A percentile compares a stretch with the other conserved stretches of the same genome.
phyloP scores from a whole-genome alignment of 1,140 invertebrate genomes.

The Pinna nobilis region DNA sequence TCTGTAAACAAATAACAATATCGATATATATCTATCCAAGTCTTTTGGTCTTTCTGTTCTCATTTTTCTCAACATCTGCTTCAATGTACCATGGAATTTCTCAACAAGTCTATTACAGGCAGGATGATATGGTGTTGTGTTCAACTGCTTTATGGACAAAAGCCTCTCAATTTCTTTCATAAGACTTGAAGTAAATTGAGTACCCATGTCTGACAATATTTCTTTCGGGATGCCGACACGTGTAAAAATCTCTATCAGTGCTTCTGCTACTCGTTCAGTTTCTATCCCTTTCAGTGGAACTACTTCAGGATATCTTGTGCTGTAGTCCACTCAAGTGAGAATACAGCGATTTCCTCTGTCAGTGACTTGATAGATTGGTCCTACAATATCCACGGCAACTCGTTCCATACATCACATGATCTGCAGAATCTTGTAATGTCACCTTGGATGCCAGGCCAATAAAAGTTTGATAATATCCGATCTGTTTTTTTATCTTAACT shows the following conservation, averaged over 20 bases:
- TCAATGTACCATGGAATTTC: conserved; percentile 40
- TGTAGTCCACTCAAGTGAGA: conserved; percentile 25
- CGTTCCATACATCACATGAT: conserved; percentile 47
- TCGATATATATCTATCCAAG: conserved; percentile 47
- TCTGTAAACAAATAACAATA: conserved; percentile 47
- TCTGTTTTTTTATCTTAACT: conserved; percentile 15
- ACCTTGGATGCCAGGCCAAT: conserved; percentile 41
- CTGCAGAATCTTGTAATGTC: conserved; percentile 36
- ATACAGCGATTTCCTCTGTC: conserved; percentile 46
- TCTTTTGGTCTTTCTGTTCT: conserved; percentile 41
- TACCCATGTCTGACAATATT: conserved; percentile 40
- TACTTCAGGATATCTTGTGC: neutral
- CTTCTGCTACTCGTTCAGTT: conserved; percentile 40
- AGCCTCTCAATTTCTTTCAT: conserved; percentile 43
- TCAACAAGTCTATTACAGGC: conserved; percentile 41
- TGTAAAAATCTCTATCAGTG: conserved; percentile 63
- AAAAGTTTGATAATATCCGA: conserved; percentile 38
- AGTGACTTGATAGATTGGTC: conserved; percentile 33
- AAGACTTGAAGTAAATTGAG: conserved; percentile 46
- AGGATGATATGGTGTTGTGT: conserved; percentile 45
- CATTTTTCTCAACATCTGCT: conserved; percentile 42
- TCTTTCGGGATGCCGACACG: conserved; percentile 71
- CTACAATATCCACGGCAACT: conserved; percentile 38
- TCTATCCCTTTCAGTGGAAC: neutral
- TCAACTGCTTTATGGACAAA: conserved; percentile 41